Evolutionary conservation across 2,888 invertebrate species (phyloP).

Genomic region (Empis livida): DNA sequence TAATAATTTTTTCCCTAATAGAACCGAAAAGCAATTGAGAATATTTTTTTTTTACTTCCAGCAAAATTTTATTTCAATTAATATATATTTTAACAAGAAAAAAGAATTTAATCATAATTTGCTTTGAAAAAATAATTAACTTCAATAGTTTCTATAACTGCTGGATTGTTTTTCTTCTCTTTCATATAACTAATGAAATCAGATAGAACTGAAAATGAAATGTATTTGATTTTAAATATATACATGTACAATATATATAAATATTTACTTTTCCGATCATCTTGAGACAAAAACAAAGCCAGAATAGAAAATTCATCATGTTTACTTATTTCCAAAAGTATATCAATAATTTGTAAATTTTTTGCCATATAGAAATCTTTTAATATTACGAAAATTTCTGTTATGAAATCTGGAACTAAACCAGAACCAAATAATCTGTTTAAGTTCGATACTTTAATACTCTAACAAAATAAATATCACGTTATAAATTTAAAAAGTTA

Average conservation of each 20-base stretch:
- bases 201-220: conserved; percentile 17
- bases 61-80: too few relatives aligned
- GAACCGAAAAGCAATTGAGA: too few relatives aligned
- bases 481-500: not conserved
- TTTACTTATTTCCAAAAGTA: conserved; percentile 27
- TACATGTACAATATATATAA: not conserved
- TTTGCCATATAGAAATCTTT: conserved; percentile 26
- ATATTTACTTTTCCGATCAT: conserved; percentile 25
- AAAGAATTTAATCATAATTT: not conserved
- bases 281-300: conserved; percentile 25
- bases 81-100: too few relatives aligned
- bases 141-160: not conserved
- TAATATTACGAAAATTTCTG: conserved; percentile 23
- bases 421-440: conserved; percentile 31
- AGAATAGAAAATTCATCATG: conserved; percentile 27
- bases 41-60: too few relatives aligned
- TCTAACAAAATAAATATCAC: conserved; percentile 13
- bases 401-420: conserved; percentile 28
- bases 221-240: not conserved
- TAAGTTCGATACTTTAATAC: conserved; percentile 23
- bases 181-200: conserved; percentile 20
- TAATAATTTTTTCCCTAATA: too few relatives aligned
- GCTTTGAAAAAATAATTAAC: not conserved
- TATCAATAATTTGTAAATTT: conserved; percentile 15
- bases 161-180: conserved; percentile 12